Evolutionary conservation across 2,113 vertebrate genomes (phyloP), one percentile per base, ranked within the genome.

Genomic region (Corythoichthys haematopterus): DNA sequence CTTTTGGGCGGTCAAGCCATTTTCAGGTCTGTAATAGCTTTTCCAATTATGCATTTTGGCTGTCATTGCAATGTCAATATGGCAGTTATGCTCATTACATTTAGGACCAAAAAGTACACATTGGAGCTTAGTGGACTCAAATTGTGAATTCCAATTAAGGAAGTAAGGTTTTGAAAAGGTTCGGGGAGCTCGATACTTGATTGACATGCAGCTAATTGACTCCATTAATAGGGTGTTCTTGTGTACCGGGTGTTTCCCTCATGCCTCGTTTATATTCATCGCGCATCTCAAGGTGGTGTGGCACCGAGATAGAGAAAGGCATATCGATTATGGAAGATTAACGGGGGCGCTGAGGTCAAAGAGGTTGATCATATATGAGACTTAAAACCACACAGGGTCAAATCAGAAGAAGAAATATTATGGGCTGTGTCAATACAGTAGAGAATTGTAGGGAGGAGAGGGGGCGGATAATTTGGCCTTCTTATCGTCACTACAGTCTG

Each of bases 251-350:
- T 83, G 69, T 78, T 79, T 71, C 80, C 84, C 78, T 81, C 15
- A 28, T 65, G 28, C 66, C 79, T 79, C 66, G 72, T 90, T 87
- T 76, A 82, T 84, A 90, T 90, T 87, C 84, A 77, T 73, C 53
- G 66, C 10, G 76, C 65, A 70, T 90, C 84, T 88, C 86, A 90
- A 89, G 90, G 86, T 88, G 88, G 86, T 85, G 74, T 67, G 83
- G 74, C 78, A 74, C 65, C 55, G 73, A 69, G 77, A 75, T 68
- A 38, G 50, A 65, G 70, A 78, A 74, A 73, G 79, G 64, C 50
- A 14, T 85, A 87, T 88, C 16, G 87, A 89, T 86, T 78, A 83
- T 83, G 71, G 67, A 85, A 76, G 84, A 85, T 85, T 84, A 81
- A 74, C 74, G 60, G 73, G 47, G 73, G 61, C 12, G 13, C 2